Conservation (phyloP, 2,888 invertebrate genomes). For the Schrankia costaestrigalis region DNA sequence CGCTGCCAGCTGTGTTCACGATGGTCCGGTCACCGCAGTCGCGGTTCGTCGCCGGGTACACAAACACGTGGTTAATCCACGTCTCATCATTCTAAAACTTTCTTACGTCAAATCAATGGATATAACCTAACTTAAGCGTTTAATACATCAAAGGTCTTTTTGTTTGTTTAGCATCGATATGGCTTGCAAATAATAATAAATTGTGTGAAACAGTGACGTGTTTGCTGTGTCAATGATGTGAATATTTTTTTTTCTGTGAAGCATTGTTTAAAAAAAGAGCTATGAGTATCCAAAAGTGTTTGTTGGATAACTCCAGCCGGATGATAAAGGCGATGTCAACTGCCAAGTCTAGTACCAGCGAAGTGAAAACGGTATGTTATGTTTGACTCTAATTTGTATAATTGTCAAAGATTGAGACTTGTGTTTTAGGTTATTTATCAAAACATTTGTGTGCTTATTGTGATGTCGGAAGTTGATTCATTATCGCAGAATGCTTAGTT, state of each 20-base stretch:
- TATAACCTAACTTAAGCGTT: slow-evolving; percentile 75
- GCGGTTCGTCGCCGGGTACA: slow-evolving; percentile 39
- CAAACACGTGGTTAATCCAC: slow-evolving; percentile 41
- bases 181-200: slow-evolving; percentile 43
- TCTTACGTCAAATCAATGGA: slow-evolving; percentile 80
- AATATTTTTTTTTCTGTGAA: slow-evolving; percentile 58
- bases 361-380: slow-evolving; percentile 71
- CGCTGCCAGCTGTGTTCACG: slow-evolving; percentile 45
- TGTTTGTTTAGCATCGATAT: slow-evolving; percentile 53
- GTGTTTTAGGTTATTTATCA: slow-evolving; percentile 29
- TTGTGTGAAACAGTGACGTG: slow-evolving; percentile 52
- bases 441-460: slow-evolving; percentile 14
- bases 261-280: slow-evolving; percentile 51
- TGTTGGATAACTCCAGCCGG: slow-evolving; percentile 76
- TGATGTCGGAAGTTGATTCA: slow-evolving; percentile 13
- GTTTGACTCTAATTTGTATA: slow-evolving; percentile 13
- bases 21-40: slow-evolving; percentile 48
- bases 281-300: slow-evolving; percentile 78
- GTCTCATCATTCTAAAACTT: slow-evolving; percentile 57
- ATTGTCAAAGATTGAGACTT: slow-evolving; percentile 27
- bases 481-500: slow-evolving; percentile 12
- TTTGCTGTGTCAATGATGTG: slow-evolving; percentile 61
- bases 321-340: slow-evolving; percentile 79
- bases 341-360: slow-evolving; percentile 63
- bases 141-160: slow-evolving; percentile 46